phyloP scores from a whole-genome alignment of 2,113 vertebrate genomes.

The Strix aluco region DNA sequence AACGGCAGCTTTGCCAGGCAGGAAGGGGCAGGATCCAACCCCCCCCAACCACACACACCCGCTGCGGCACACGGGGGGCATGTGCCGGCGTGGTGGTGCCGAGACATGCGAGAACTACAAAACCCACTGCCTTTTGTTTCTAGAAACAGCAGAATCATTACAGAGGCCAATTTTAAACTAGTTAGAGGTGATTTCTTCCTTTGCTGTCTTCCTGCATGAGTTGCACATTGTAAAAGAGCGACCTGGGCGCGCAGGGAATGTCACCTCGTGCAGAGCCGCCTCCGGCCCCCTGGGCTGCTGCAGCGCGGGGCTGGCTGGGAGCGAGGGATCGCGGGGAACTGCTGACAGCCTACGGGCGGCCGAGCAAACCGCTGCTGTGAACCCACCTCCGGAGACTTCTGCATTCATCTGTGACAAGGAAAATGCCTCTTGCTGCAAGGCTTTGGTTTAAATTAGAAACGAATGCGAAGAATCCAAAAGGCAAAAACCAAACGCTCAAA shows the following conservation, averaged over 20 bases:
- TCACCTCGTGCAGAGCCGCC: neutral
- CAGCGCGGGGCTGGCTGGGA: neutral
- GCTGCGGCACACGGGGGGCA: fast-evolving
- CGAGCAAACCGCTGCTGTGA: neutral
- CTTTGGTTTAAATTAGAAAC: neutral
- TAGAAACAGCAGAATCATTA: neutral
- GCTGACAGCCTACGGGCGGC: neutral
- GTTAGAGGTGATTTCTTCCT: neutral
- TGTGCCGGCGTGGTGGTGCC: neutral
- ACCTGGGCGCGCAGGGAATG: neutral
- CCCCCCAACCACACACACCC: neutral
- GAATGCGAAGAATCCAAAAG: neutral
- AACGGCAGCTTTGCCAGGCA: too few species aligned
- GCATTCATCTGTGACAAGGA: neutral
- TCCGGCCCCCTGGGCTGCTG: neutral
- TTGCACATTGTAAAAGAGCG: fast-evolving
- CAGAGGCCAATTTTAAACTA: neutral
- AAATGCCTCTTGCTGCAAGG: neutral
- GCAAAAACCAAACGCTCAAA: neutral
- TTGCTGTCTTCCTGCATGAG: neutral
- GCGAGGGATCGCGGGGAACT: neutral
- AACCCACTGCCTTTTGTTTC: neutral
- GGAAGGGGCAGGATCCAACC: too few species aligned
- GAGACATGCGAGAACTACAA: neutral
- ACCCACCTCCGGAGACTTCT: neutral